A percentile compares a stretch with the other conserved stretches of the same genome.
Conservation (phyloP, 2,888 invertebrate genomes). For the Drosophila basisetae region DNA sequence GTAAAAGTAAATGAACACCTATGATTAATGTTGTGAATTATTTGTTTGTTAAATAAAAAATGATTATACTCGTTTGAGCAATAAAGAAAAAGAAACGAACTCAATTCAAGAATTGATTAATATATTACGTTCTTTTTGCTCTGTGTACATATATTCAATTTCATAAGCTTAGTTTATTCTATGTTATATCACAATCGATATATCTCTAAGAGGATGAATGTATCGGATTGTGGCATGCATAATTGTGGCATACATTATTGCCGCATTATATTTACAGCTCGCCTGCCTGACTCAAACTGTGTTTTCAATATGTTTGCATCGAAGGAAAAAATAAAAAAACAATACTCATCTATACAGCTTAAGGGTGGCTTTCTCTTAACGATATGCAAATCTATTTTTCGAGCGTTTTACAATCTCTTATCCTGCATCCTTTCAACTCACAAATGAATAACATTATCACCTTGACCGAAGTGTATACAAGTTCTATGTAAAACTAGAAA, state of each 20-base stretch:
- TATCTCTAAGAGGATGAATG: background rate
- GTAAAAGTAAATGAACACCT: background rate
- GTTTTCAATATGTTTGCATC: background rate
- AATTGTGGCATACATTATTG: background rate
- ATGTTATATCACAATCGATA: background rate
- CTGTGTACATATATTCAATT: background rate
- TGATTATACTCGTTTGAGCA: background rate
- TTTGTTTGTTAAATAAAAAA: background rate
- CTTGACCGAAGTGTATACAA: conserved; percentile 3
- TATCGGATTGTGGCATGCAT: background rate
- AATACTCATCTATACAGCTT: background rate
- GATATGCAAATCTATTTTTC: background rate
- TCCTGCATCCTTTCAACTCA: background rate
- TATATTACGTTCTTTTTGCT: background rate
- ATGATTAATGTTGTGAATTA: background rate
- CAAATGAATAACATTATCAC: conserved; percentile 10
- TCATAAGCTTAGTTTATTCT: background rate
- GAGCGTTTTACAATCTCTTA: background rate
- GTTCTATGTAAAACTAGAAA: background rate
- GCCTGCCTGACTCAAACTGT: background rate
- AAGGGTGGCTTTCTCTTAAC: conserved; percentile 1
- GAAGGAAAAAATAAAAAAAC: background rate
- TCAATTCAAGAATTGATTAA: background rate
- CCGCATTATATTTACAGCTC: background rate
- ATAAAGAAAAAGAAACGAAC: background rate